phyloP scores from a whole-genome alignment of 2,888 invertebrate genomes.

The Erebia aethiops region DNA sequence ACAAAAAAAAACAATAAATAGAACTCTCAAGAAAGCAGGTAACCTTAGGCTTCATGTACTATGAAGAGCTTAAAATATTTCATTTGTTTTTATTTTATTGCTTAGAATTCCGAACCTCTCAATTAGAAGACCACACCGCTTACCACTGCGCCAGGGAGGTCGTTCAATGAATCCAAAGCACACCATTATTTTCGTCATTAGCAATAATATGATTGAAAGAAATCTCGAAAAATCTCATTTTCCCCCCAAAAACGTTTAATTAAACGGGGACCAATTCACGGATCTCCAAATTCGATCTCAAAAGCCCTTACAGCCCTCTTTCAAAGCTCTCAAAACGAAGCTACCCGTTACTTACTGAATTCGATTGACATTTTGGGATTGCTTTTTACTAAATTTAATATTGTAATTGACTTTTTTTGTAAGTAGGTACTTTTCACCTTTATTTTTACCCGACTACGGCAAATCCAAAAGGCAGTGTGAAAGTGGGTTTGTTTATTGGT shows the following conservation, averaged over 20 bases:
- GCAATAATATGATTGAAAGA: conserved; percentile 11
- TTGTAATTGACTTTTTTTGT: neutral
- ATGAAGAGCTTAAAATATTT: too few relatives aligned
- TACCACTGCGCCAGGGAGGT: too few relatives aligned
- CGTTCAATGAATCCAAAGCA: neutral
- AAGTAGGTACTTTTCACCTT: neutral
- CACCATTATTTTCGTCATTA: neutral
- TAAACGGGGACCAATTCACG: conserved; percentile 28
- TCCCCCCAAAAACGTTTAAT: conserved; percentile 22
- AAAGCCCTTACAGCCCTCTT: conserved; percentile 20
- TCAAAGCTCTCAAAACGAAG: conserved; percentile 34
- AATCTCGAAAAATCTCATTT: conserved; percentile 14
- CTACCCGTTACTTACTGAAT: conserved; percentile 29
- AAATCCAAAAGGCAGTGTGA: too few relatives aligned
- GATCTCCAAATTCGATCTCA: conserved; percentile 26
- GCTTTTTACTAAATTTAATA: conserved; percentile 3
- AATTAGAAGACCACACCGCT: too few relatives aligned
- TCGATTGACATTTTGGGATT: conserved; percentile 36
- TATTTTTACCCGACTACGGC: neutral
- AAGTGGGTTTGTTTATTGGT: too few relatives aligned
- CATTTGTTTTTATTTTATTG: too few relatives aligned
- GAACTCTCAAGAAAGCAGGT: too few relatives aligned
- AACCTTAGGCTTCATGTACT: too few relatives aligned
- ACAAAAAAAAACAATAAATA: too few relatives aligned
- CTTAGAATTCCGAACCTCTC: too few relatives aligned